Base-by-base conservation (phyloP, 2,797 vertebrate species). In the Coracias cyanogaster region DNA sequence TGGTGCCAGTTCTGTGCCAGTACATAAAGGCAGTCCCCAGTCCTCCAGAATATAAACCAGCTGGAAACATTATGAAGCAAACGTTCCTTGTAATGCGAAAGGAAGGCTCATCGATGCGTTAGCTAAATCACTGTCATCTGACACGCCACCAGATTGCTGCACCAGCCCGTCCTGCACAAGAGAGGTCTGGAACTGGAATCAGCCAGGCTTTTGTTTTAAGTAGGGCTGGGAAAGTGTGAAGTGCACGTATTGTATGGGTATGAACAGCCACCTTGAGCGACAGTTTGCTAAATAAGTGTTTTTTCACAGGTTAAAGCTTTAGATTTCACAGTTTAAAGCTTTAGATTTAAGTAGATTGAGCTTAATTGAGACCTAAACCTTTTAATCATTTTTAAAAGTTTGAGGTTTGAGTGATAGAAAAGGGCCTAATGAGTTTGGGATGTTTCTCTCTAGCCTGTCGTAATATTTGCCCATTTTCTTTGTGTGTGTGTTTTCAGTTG, bases 401-500 rank as follows among this genome's bases (percentile, higher is more conserved):
- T 5, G 19, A 69, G 69, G 22, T 57, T 64, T 90, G 33, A 57
- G 37, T 62, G 35, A 39, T 62, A 86, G 33, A 46, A 83, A 71
- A 67, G 86, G 41, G 25, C 41, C 31, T 88, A 22, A 58, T 66
- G 62, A 73, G 26, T 80, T 79, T 37, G 70, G 46, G 20, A 51
- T 82, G 55, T 22, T 93, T 82, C 70, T 90, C 33, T 83, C 7
- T 15, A 66, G 49, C 81, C 39, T 82, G 58, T 81, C 33, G 93
- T 97, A 89, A 97, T 52, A 81, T 87, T 86, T 87, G 52, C 77
- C 73, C 57, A 0, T 97, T 93, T 71, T 86, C 64, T 17, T 4
- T 98, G 81, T 96, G 71, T 96, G 39, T 98, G 80, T 96, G 60
- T 86, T 99, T 98, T 90, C 97, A 99, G 99, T 99, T 98, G 99